Base-by-base conservation (phyloP, 2,888 invertebrate genomes). In the Rambutsinella grinnellia region DNA sequence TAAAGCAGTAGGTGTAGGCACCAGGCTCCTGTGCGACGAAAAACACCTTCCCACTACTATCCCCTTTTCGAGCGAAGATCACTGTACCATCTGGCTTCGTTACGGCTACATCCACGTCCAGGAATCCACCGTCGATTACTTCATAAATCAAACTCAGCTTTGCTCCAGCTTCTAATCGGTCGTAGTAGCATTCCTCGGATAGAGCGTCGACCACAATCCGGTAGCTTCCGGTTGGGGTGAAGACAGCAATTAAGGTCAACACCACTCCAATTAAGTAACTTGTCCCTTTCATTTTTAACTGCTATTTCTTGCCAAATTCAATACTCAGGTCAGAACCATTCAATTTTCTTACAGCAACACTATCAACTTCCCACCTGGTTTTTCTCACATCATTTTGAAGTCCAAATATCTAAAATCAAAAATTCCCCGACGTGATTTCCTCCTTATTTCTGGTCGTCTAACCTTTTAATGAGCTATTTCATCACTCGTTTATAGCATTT, bases 101-200 rank as follows among this genome's bases (percentile, higher is more conserved):
- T 77, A 99, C 97, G 88, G 93, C 92, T 2, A 99, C 94, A 87
- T 99, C 99, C 85, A 99, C 98, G 86, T 99, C 99, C 81, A 99
- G 88, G 87, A 99, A 99, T 60, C 99, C 99, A 81, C 99, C 99
- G 88, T 99, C 99, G 3, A 97, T 96, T 85, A 99, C 99, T 88
- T 99, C 99, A 88, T 99, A 99, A 85, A 95, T 97, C 67, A 99
- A 88, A 94, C 96, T 96, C 91, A 99, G 92, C 90, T 97, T 99
- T 1, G 97, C 97, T 84, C 96, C 96, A 8, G 93, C 91, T 87
- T 94, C 94, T 58, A 97, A 96, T 88, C 93, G 93, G 86, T 99
- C 99, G 87, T 96, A 99, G 89, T 98, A 99, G 88, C 99, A 99
- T 90, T 99, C 98, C 89, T 99, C 99, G 24, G 96, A 96, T 87